Base-by-base conservation (phyloP, 2,888 invertebrate genomes). In the Panopea generosa region DNA sequence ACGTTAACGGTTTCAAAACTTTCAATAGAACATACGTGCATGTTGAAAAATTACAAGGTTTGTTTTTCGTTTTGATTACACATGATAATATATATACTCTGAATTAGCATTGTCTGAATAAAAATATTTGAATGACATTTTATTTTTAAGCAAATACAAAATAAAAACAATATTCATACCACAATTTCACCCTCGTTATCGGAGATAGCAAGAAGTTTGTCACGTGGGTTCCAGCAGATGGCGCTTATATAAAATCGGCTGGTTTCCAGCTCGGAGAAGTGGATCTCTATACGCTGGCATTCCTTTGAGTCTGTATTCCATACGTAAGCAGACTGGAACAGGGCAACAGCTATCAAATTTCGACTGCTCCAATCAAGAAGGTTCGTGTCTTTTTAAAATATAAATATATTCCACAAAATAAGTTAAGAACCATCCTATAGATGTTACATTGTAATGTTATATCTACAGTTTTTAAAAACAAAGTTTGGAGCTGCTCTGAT, bases 241-340 rank as follows among this genome's bases (percentile, higher is more conserved):
- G 85, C 60, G 1, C 85, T 80, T 3, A 87, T 74, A 53, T 79
- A 85, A n/a, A 40, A 20, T 16, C 26, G 43, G 40, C 38, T 52
- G 11, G 22, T 67, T 3, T 77, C 71, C 2, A 50, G 43, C 16
- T 81, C 74, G 2, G 74, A 61, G 9, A 61, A 52, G 33, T 61
- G 59, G 1, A 82, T 59, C 22, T 76, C 67, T 2, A 85, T 66
- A n/a, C 77, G 60, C 29, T 71, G 68, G 57, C 86, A 84, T 7
- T 73, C 75, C 49, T 82, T 78, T 9, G 82, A 75, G 11, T 78
- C 80, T 20, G 79, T 82, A 66, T 84, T 76, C 86, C 86, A 86
- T 11, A 85, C 82, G 43, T 83, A 86, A 27, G 84, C 72, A 1
- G 82, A 77, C 45, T 82, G 72, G 52, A 77, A 52, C 7, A 86